Evolutionary conservation across 2,113 vertebrate genomes (phyloP).

Genomic region (Cricetomys ansorgei): DNA sequence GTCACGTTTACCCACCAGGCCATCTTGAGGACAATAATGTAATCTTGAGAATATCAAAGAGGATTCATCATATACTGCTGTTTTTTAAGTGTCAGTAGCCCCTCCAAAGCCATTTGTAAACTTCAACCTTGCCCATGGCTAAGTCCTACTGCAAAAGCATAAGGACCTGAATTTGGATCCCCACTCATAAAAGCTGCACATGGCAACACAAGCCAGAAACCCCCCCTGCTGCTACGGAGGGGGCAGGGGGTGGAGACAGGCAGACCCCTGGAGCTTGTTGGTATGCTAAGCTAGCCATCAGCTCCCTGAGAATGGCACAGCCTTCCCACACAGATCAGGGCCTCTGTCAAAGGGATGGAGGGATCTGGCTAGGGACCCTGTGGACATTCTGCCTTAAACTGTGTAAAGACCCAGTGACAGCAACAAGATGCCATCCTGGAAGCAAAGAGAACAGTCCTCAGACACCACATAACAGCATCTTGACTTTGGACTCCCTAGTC

Average conservation of each 20-base stretch:
- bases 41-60: slow-evolving; percentile 19
- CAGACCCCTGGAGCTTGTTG: background rate
- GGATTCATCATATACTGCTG: background rate
- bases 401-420: background rate
- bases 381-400: background rate
- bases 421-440: background rate
- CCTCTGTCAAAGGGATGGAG: background rate
- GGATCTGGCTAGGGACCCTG: background rate
- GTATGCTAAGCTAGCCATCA: background rate
- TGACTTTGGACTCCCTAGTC: background rate
- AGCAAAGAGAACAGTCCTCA: background rate
- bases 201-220: background rate
- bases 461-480: background rate
- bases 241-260: background rate
- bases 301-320: background rate
- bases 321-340: background rate
- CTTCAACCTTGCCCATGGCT: too few species aligned
- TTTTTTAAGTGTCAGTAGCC: background rate
- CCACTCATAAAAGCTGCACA: background rate
- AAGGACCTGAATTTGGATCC: background rate
- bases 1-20: background rate
- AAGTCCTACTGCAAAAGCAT: background rate
- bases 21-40: background rate
- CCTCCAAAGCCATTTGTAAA: background rate
- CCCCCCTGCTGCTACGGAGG: background rate